Evolutionary conservation across 2,888 invertebrate genomes (phyloP).

Genomic region (Zhengitettix transpicula): DNA sequence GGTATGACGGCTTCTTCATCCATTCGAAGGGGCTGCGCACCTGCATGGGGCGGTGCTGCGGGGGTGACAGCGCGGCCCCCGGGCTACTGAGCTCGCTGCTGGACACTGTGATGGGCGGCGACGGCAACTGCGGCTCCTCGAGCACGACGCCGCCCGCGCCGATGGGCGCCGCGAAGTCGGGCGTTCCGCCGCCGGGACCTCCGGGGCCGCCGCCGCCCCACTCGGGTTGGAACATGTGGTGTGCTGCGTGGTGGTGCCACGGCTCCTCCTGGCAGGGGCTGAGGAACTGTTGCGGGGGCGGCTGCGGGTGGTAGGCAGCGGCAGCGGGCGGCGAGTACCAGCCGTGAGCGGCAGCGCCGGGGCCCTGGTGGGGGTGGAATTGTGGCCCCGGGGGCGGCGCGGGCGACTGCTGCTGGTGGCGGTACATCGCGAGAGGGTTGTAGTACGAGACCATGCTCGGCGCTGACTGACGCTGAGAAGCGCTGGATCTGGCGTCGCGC

Average conservation of each 20-base stretch:
- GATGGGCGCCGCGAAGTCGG: slow-evolving; percentile 43
- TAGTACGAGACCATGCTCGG: slow-evolving; percentile 54
- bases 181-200: slow-evolving; percentile 30
- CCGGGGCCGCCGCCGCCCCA: slow-evolving; percentile 9
- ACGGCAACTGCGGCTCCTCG: slow-evolving; percentile 25
- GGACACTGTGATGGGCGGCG: slow-evolving; percentile 39
- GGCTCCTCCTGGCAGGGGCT: neutral
- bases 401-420: slow-evolving; percentile 36
- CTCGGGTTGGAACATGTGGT: slow-evolving; percentile 8
- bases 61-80: slow-evolving; percentile 25
- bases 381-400: neutral
- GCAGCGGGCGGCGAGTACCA: slow-evolving; percentile 28
- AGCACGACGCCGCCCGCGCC: slow-evolving; percentile 21
- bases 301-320: slow-evolving; percentile 21
- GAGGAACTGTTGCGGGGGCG: slow-evolving; percentile 14
- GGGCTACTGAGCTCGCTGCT: slow-evolving; percentile 46
- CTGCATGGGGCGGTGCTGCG: slow-evolving; percentile 41
- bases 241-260: slow-evolving; percentile 9
- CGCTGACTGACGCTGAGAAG: neutral
- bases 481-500: neutral
- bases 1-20: slow-evolving; percentile 83
- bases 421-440: slow-evolving; percentile 48
- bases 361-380: slow-evolving; percentile 19
- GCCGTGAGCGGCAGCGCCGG: slow-evolving; percentile 20
- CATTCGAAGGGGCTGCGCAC: slow-evolving; percentile 74